These are phyloP conservation scores for Incurvaria masculella DNA, from an alignment of 2,888 invertebrate species.

Conservation along the genomic window DNA sequence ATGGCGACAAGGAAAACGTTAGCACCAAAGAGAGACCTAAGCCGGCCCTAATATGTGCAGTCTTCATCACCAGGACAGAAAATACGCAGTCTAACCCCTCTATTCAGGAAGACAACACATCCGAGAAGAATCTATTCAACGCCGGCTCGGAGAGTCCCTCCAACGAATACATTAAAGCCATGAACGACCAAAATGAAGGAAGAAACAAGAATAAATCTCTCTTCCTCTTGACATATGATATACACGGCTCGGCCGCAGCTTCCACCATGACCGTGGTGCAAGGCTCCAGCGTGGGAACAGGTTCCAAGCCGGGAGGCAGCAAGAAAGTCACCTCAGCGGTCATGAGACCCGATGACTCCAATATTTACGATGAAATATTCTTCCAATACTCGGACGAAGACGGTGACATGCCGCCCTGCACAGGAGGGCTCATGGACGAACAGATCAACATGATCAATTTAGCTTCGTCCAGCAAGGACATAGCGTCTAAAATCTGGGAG, in stretches of 20 bases:
- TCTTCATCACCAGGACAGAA: constrained; percentile 35
- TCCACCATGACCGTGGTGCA: constrained; percentile 43
- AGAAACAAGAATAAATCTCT: constrained; percentile 54
- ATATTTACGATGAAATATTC: constrained; percentile 47
- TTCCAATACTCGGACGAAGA: constrained; percentile 60
- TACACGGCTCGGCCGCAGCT: constrained; percentile 59
- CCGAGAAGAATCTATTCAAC: constrained; percentile 41
- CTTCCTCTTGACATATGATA: constrained; percentile 67
- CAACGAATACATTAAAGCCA: constrained; percentile 60
- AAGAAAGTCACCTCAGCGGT: constrained; percentile 47
- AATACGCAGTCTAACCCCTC: constrained; percentile 29
- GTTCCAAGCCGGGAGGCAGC: constrained; percentile 52
- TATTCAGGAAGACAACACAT: constrained; percentile 33
- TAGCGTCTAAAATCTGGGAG: constrained; percentile 35
- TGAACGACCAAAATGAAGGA: constrained; percentile 75
- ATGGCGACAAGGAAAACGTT: constrained; percentile 33
- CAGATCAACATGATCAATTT: constrained; percentile 54
- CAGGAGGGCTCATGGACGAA: constrained; percentile 40
- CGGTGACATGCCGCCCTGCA: constrained; percentile 51
- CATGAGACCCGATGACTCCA: constrained; percentile 34
- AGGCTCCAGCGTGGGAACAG: constrained; percentile 38
- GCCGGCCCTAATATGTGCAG: constrained; percentile 42
- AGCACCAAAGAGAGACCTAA: constrained; percentile 28
- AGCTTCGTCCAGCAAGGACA: constrained; percentile 47
- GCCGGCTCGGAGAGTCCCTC: constrained; percentile 32